These are phyloP conservation scores for Epinephelus cyanopodus DNA, from an alignment of 2,113 vertebrate genomes.

Conservation along the genomic window DNA sequence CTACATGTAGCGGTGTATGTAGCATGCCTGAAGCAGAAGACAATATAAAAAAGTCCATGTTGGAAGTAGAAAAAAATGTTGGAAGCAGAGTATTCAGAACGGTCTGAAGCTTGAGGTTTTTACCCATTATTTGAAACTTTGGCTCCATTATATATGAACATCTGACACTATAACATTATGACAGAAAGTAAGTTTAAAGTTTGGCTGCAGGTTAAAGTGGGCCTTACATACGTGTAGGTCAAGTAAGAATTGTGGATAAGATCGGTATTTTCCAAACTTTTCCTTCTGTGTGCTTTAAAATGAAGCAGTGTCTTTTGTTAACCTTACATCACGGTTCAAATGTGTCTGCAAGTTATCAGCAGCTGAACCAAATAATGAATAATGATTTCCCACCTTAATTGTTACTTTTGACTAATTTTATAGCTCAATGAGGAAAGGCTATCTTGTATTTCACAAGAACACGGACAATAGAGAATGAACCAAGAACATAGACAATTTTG, in stretches of 20 bases:
- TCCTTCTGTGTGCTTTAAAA: not conserved
- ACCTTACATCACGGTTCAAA: not conserved
- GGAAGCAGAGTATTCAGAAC: too few relatives aligned
- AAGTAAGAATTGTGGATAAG: not conserved
- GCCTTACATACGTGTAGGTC: not conserved
- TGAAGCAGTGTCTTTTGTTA: not conserved
- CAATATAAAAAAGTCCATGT: too few relatives aligned
- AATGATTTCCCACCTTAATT: not conserved
- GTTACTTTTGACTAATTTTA: not conserved
- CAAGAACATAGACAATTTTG: not conserved
- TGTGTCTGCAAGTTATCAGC: not conserved
- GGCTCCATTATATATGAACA: too few relatives aligned
- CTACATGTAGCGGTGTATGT: too few relatives aligned
- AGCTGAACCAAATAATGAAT: not conserved
- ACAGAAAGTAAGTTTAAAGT: not conserved
- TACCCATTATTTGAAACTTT: too few relatives aligned
- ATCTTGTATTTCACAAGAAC: slow-evolving; percentile 12
- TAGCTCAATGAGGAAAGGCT: not conserved
- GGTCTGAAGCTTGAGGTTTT: too few relatives aligned
- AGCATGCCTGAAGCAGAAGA: too few relatives aligned
- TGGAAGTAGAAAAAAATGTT: too few relatives aligned
- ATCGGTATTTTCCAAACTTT: not conserved
- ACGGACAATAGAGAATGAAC: not conserved
- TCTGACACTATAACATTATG: too few relatives aligned
- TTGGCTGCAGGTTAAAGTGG: not conserved